phyloP scores from a whole-genome alignment of 2,888 invertebrate species.

The Xanthorhoe spadicearia region DNA sequence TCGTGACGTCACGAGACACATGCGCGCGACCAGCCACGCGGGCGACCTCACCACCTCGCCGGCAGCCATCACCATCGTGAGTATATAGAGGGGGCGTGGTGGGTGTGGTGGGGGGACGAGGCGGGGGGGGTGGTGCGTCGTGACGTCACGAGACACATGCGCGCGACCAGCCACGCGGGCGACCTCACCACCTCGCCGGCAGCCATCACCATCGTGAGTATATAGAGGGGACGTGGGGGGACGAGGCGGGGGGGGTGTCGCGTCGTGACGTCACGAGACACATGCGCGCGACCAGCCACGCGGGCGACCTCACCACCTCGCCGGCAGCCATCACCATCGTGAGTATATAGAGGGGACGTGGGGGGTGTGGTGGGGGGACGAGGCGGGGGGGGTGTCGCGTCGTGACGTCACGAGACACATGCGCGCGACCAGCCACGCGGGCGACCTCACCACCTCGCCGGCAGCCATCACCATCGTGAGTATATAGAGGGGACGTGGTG shows the following conservation, averaged over 20 bases:
- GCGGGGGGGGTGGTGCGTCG: conserved; percentile 57
- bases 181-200: conserved; percentile 33
- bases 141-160: conserved; percentile 37
- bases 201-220: conserved; percentile 44
- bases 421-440: conserved; percentile 28
- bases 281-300: no score
- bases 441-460: conserved; percentile 32
- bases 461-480: conserved; percentile 43
- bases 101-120: no score
- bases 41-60: no score
- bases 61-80: no score
- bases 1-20: no score
- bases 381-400: conserved; percentile 53
- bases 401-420: conserved; percentile 41
- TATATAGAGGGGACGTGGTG: conserved; percentile 60
- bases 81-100: no score
- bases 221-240: no score
- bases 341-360: conserved; percentile 57
- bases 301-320: no score
- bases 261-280: no score
- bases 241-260: no score
- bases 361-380: conserved; percentile 73
- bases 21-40: no score
- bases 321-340: no score
- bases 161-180: conserved; percentile 27